These are phyloP conservation scores for Drosophila repletoides DNA, from an alignment of 1,140 invertebrate species.

Conservation along the genomic window DNA sequence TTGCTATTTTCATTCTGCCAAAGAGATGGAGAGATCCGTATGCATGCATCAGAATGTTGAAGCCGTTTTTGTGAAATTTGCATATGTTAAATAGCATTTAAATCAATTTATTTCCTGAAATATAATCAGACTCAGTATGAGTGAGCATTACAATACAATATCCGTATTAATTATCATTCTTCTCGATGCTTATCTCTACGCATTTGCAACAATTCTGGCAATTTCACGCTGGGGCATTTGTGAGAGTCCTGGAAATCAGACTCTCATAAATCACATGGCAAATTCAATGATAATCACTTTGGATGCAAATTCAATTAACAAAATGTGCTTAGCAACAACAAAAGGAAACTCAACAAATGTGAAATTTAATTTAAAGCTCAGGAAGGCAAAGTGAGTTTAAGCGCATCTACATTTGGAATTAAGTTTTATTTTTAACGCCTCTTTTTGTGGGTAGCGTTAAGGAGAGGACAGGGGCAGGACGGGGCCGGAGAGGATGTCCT, in stretches of 20 bases:
- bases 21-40: no score
- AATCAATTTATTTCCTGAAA: no score
- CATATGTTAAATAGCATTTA: no score
- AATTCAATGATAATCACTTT: conserved; percentile 68
- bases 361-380: conserved; percentile 25
- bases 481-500: not conserved
- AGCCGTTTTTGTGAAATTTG: no score
- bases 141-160: no score
- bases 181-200: not conserved
- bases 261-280: conserved; percentile 65
- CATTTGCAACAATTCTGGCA: conserved; percentile 1
- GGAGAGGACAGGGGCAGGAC: not conserved
- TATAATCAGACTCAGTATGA: no score
- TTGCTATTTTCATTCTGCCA: no score
- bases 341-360: not conserved
- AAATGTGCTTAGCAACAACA: conserved; percentile 50
- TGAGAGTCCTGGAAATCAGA: not conserved
- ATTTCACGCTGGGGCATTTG: conserved; percentile 21
- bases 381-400: conserved; percentile 11
- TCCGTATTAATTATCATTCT: no score
- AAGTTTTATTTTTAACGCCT: conserved; percentile 65
- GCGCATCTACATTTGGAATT: conserved; percentile 52
- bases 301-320: conserved; percentile 59
- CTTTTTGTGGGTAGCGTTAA: not conserved
- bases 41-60: no score